Evolutionary conservation across 2,888 invertebrate genomes (phyloP).

Genomic region (Arrhopalites spinosus): DNA sequence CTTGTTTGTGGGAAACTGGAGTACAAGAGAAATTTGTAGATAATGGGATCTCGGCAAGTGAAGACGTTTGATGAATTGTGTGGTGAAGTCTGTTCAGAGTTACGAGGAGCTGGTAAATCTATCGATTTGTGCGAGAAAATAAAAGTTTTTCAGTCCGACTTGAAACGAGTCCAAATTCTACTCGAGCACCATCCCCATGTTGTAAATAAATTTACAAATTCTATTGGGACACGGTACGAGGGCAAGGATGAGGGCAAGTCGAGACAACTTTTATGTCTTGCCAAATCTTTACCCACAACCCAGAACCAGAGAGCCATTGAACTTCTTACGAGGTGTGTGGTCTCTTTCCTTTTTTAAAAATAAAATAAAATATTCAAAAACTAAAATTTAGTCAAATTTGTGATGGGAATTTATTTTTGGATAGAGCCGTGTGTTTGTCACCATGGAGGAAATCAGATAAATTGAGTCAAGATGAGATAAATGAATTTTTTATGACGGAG

Average conservation of each 20-base stretch:
- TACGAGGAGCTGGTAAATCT: constrained; percentile 36
- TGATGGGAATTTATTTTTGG: too few species aligned
- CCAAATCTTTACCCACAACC: neutral
- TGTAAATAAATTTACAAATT: constrained; percentile 37
- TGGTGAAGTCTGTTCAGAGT: constrained; percentile 32
- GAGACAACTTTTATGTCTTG: constrained; percentile 8
- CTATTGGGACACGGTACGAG: constrained; percentile 26
- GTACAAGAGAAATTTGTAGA: neutral
- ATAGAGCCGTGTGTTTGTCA: neutral
- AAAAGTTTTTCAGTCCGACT: constrained; percentile 36
- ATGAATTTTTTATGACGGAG: constrained; percentile 2
- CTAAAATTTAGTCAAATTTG: too few species aligned
- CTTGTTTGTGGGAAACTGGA: neutral
- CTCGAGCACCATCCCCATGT: constrained; percentile 17
- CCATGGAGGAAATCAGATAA: constrained; percentile 15
- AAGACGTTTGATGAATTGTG: constrained; percentile 45
- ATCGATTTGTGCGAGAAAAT: constrained; percentile 39
- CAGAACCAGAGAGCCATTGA: constrained; percentile 19
- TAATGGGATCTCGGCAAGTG: constrained; percentile 16
- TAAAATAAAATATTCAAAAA: too few species aligned
- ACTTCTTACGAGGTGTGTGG: constrained; percentile 2
- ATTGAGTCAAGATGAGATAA: constrained; percentile 5
- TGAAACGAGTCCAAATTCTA: constrained; percentile 39
- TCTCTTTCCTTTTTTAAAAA: too few species aligned
- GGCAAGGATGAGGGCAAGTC: constrained; percentile 25